phyloP scores from a whole-genome alignment of 2,113 vertebrate genomes.

The Tachysurus vachellii region DNA sequence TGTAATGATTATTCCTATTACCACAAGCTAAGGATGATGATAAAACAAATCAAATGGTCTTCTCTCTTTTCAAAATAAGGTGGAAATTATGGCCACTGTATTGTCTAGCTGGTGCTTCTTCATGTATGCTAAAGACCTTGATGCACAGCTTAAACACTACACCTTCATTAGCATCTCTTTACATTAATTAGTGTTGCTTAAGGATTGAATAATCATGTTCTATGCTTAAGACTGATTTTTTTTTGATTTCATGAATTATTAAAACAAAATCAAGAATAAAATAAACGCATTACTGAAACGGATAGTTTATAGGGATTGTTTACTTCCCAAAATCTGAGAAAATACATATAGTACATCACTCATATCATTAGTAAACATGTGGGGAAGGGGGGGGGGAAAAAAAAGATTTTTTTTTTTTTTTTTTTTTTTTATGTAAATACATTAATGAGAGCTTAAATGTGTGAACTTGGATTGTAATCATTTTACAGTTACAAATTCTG shows the following conservation, averaged over 20 bases:
- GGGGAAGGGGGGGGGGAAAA: neutral
- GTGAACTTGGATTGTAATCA: neutral
- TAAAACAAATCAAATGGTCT: neutral
- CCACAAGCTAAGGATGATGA: neutral
- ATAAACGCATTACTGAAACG: neutral
- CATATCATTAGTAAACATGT: neutral
- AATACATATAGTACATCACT: neutral
- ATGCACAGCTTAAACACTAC: neutral
- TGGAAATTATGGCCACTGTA: neutral
- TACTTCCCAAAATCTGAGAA: neutral
- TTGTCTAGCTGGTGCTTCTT: neutral
- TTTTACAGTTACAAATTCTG: neutral
- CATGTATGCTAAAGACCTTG: neutral
- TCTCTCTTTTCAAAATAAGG: neutral
- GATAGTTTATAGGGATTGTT: neutral
- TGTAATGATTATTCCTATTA: neutral
- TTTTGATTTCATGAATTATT: neutral
- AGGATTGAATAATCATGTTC: neutral
- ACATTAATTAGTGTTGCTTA: neutral
- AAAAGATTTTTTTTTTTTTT: neutral
- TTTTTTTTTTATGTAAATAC: neutral
- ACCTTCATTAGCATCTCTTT: neutral
- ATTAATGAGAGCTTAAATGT: neutral
- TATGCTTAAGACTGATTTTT: neutral
- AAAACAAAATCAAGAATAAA: neutral